These are phyloP conservation scores for Scrobipalpa atriplicella DNA, from an alignment of 2,888 invertebrate species.

Conservation along the genomic window DNA sequence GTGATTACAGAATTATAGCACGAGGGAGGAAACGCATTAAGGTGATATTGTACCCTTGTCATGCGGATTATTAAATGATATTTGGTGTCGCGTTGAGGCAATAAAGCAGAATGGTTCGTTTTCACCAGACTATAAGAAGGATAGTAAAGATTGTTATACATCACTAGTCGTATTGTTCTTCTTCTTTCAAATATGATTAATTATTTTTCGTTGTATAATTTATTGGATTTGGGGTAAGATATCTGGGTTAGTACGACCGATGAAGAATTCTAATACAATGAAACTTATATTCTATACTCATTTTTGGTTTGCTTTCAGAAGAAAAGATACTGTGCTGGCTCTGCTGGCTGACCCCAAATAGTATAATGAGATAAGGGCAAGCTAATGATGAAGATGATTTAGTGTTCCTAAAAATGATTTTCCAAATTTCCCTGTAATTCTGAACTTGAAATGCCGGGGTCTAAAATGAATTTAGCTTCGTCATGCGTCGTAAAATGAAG, in stretches of 20 bases:
- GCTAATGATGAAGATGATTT: no score
- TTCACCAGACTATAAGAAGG: not conserved
- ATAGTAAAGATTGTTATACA: no score
- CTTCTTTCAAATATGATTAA: no score
- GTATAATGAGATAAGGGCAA: no score
- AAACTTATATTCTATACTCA: no score
- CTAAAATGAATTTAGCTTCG: not conserved
- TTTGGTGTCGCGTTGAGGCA: conserved; percentile 24
- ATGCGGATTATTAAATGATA: conserved; percentile 31
- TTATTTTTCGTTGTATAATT: no score
- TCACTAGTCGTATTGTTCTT: no score
- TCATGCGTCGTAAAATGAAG: not conserved
- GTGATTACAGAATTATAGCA: conserved; percentile 77
- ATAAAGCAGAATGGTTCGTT: conserved; percentile 16
- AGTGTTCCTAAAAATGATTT: not conserved
- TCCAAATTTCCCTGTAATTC: not conserved
- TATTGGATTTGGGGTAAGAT: conserved; percentile 61
- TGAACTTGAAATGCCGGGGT: not conserved
- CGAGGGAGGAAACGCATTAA: conserved; percentile 57
- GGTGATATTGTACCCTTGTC: conserved; percentile 33
- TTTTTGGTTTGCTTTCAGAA: no score
- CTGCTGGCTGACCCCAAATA: no score
- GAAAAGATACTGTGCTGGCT: no score
- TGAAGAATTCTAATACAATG: no score
- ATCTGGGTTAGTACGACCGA: not conserved